These are phyloP conservation scores for Campoplex nolae DNA, from an alignment of 2,888 invertebrate species.

Conservation along the genomic window DNA sequence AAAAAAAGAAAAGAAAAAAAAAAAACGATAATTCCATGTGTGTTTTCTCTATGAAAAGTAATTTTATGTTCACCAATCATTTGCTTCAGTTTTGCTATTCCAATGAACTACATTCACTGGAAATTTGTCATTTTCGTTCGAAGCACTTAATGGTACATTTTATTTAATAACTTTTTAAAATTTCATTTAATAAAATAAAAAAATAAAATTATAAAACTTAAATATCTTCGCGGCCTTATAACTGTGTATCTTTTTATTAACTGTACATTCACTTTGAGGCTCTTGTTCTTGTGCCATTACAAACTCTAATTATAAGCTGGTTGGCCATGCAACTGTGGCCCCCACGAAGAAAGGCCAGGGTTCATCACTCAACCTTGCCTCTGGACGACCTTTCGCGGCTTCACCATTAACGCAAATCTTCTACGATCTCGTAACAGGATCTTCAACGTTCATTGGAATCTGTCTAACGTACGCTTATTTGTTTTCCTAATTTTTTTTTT, in stretches of 20 bases:
- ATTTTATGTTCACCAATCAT: background rate
- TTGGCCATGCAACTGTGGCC: slow-evolving; percentile 35
- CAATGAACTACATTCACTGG: too few species aligned
- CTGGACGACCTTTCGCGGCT: slow-evolving; percentile 73
- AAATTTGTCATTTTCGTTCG: background rate
- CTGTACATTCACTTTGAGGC: slow-evolving; percentile 30
- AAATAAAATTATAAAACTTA: too few species aligned
- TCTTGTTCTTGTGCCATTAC: slow-evolving; percentile 40
- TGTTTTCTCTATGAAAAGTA: background rate
- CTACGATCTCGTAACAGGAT: slow-evolving; percentile 43
- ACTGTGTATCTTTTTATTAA: background rate
- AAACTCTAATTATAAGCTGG: slow-evolving; percentile 61
- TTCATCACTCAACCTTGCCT: slow-evolving; percentile 75
- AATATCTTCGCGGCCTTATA: background rate
- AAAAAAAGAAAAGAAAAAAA: background rate
- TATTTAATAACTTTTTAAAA: background rate
- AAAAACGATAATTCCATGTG: background rate
- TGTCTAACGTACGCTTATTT: slow-evolving; percentile 66
- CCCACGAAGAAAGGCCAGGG: slow-evolving; percentile 73
- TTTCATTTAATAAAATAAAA: too few species aligned
- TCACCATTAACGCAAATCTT: slow-evolving; percentile 74
- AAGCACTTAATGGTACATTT: background rate
- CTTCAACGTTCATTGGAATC: slow-evolving; percentile 59
- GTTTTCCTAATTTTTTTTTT: background rate
- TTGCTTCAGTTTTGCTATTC: too few species aligned